Evolutionary conservation across 1,140 invertebrate genomes (phyloP), one percentile per base, ranked within the genome.

Genomic region (Archivesica marissinica): DNA sequence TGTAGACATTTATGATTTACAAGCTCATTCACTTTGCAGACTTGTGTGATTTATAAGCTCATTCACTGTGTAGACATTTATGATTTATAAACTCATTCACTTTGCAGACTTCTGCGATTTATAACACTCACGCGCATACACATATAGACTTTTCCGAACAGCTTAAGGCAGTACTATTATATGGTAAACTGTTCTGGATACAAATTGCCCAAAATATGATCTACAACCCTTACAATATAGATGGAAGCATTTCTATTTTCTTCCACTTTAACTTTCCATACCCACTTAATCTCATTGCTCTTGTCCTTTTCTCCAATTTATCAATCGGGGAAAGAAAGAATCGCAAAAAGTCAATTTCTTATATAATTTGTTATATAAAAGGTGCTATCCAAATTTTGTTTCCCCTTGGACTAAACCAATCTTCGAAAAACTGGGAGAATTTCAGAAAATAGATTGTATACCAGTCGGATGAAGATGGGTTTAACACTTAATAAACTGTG

Each of bases 401-500:
- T 83, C 80, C 80, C 80, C 17, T 75, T 56, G 80, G 80, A 83
- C 70, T 52, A 33, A 50, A 54, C 47, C 70, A 74, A 74, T 74
- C 80, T 78, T 59, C 72, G 11, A 83, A 33, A 56, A 72, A 39
- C 68, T 39, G 28, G 47, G 47, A 64, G 52, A 75, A 75, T 83
- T 83, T 74, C 39, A 83, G 50, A 83, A 83, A 83, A 83, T 83
- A 83, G 80, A 83, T 83, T 74, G 80, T 83, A 83, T 83, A 83
- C 80, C 80, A 83, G 80, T 75, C 54, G 33, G 25, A 47, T 30
- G 68, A 83, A 83, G 80, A 83, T 83, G 80, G 80, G 80, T 83
- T 83, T 83, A 70, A 83, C 80, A 83, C 80, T 83, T 83, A 83
- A 83, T 83, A 83, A 83, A 83, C 47, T 61, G 68, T 83, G 80